Percentiles rank a stretch among this genome's conserved stretches.
Conservation (phyloP, 1,140 invertebrate genomes). For the Portunus trituberculatus region DNA sequence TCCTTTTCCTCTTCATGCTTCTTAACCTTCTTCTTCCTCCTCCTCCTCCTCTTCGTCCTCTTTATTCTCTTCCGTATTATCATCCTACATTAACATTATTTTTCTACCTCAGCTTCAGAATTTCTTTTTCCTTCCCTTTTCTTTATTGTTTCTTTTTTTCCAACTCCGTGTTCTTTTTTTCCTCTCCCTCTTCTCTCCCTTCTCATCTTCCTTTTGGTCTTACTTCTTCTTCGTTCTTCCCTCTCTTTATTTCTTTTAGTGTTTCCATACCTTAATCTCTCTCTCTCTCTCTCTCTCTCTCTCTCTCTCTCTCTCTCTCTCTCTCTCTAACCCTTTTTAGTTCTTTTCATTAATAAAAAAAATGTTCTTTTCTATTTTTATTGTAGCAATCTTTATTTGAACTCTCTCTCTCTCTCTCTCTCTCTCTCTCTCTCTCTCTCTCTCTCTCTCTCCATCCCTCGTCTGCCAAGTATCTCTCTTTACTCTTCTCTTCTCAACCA, state of each 20-base stretch:
- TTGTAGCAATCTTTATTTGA: background rate
- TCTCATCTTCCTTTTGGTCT: background rate
- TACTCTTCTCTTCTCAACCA: background rate
- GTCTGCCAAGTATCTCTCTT: background rate
- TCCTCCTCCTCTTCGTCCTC: background rate
- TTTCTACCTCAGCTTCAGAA: background rate
- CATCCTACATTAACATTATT: too few species aligned
- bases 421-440: background rate
- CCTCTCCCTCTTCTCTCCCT: background rate
- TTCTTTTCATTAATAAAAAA: too few species aligned
- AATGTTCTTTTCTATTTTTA: background rate
- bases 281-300: background rate
- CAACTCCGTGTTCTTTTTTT: slow-evolving; percentile 3
- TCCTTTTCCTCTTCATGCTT: background rate
- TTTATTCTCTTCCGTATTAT: background rate
- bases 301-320: background rate
- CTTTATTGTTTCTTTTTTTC: background rate
- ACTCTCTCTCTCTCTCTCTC: background rate
- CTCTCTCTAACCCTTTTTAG: too few species aligned
- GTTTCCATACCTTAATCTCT: background rate
- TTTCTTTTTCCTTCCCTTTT: slow-evolving; percentile 33
- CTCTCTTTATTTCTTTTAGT: background rate
- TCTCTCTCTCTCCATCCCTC: background rate
- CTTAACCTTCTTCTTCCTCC: background rate
- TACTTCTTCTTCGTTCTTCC: background rate